Evolutionary conservation across 1,140 invertebrate species (phyloP).

Genomic region (Aplysia californica): DNA sequence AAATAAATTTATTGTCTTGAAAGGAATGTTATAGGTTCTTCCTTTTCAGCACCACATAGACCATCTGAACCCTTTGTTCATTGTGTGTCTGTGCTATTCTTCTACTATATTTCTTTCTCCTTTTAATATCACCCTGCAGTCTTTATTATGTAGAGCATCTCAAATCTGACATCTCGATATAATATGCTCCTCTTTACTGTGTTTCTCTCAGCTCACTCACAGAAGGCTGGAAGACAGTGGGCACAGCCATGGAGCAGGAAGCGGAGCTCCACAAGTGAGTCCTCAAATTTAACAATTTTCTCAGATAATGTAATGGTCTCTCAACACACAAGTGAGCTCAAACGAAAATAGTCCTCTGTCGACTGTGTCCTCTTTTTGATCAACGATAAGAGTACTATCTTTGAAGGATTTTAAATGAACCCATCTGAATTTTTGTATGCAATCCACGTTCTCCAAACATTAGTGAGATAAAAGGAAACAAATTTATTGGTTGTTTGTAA

Average conservation of each 20-base stretch:
- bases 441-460: too few species aligned
- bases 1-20: too few species aligned
- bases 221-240: constrained; percentile 90
- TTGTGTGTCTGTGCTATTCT: background rate
- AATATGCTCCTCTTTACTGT: background rate
- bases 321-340: background rate
- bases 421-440: too few species aligned
- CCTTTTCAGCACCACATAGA: too few species aligned
- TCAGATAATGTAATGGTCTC: background rate
- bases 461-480: too few species aligned
- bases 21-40: too few species aligned
- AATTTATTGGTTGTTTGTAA: too few species aligned
- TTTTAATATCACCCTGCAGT: background rate
- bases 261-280: constrained; percentile 84
- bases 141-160: background rate
- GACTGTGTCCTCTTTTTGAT: background rate
- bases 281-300: background rate
- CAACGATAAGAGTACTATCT: background rate
- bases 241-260: constrained; percentile 89
- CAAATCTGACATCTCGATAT: background rate
- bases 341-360: background rate
- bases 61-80: too few species aligned
- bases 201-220: constrained; percentile 75
- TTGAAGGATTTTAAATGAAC: background rate
- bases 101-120: background rate